phyloP scores from a whole-genome alignment of 2,113 vertebrate genomes.

The Gallinago paraguaiae region DNA sequence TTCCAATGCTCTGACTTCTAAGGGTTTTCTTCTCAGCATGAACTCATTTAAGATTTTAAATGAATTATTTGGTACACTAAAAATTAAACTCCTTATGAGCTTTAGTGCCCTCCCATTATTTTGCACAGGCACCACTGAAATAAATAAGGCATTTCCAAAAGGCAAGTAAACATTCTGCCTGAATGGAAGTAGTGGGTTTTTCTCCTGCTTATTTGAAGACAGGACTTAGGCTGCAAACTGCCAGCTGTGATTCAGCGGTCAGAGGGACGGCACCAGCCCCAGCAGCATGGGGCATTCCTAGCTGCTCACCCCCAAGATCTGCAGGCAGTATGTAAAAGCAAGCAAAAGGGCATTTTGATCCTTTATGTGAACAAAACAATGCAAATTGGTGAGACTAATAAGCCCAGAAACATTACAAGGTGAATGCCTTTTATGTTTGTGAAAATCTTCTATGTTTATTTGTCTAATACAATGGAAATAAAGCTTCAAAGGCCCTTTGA shows the following conservation, averaged over 20 bases:
- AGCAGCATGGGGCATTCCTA: neutral
- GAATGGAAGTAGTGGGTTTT: slow-evolving; percentile 1
- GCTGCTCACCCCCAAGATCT: neutral
- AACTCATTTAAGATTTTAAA: slow-evolving; percentile 63
- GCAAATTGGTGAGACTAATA: slow-evolving; percentile 55
- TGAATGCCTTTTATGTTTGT: slow-evolving; percentile 47
- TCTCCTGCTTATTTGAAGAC: neutral
- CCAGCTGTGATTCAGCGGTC: slow-evolving; percentile 22
- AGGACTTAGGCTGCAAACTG: neutral
- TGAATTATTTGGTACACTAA: slow-evolving; percentile 27
- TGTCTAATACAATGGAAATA: slow-evolving; percentile 53
- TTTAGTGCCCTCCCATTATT: neutral
- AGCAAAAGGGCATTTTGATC: slow-evolving; percentile 63
- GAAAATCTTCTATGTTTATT: slow-evolving; percentile 52
- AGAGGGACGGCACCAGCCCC: neutral
- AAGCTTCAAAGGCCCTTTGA: slow-evolving; percentile 55
- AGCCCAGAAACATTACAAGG: slow-evolving; percentile 50
- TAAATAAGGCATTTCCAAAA: neutral
- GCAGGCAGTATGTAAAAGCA: slow-evolving; percentile 3
- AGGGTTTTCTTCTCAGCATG: slow-evolving; percentile 53
- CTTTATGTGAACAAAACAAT: slow-evolving; percentile 68
- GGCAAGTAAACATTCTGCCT: neutral
- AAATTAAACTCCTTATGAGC: slow-evolving; percentile 40
- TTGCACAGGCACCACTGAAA: neutral
- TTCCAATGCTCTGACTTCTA: neutral